Evolutionary conservation across 1,140 invertebrate genomes (phyloP).

Genomic region (Bombus superbus): DNA sequence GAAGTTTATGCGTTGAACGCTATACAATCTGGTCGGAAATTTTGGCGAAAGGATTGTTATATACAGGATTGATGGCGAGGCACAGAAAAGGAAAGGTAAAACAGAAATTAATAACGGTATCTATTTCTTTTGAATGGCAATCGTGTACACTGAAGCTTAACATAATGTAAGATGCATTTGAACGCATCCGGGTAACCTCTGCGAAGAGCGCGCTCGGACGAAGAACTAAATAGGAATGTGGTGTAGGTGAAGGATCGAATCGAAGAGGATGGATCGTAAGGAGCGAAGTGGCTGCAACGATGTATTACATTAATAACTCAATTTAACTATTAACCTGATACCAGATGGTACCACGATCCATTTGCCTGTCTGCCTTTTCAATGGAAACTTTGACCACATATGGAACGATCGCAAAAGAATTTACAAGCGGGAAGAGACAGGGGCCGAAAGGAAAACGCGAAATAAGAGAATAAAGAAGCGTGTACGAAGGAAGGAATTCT

Average conservation of each 20-base stretch:
- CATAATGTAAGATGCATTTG: constrained; percentile 42
- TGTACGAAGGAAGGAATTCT: background rate
- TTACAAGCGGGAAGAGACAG: background rate
- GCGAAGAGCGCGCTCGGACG: background rate
- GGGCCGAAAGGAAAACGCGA: background rate
- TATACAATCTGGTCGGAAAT: background rate
- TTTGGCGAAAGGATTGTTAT: constrained; percentile 27
- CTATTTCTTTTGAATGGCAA: constrained; percentile 40
- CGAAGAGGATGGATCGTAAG: constrained; percentile 1
- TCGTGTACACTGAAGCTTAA: constrained; percentile 36
- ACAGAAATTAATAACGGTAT: constrained; percentile 50
- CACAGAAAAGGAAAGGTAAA: background rate
- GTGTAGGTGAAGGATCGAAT: constrained; percentile 10
- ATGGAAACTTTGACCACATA: background rate
- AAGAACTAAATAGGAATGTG: background rate
- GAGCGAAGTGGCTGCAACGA: background rate
- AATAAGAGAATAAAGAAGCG: background rate
- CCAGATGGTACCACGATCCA: background rate
- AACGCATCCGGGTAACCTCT: constrained; percentile 39
- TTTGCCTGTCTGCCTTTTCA: background rate
- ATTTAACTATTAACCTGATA: constrained; percentile 12
- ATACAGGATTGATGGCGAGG: constrained; percentile 5
- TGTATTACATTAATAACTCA: constrained; percentile 29
- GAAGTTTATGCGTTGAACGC: background rate
- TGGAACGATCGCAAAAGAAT: background rate